phyloP scores from a whole-genome alignment of 1,140 invertebrate species.

The Drosophila pectinifera region DNA sequence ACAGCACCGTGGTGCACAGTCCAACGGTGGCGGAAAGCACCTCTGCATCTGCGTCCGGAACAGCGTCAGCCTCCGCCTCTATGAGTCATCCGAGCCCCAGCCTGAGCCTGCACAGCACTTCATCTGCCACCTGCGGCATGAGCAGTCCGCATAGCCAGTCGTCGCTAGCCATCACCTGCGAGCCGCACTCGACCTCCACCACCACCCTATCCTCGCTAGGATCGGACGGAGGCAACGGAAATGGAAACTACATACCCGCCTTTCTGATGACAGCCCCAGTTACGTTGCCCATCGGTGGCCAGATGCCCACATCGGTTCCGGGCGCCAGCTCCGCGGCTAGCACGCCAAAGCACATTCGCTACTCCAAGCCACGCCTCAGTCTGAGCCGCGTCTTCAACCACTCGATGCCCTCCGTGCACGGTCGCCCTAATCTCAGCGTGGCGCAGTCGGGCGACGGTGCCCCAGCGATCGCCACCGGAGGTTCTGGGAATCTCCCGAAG shows the following conservation, averaged over 20 bases:
- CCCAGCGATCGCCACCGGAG: constrained; percentile 34
- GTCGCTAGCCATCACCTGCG: constrained; percentile 34
- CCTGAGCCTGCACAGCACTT: constrained; percentile 39
- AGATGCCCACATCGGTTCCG: constrained; percentile 44
- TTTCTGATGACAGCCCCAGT: constrained; percentile 70
- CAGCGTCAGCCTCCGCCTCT: constrained; percentile 1
- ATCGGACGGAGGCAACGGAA: constrained; percentile 40
- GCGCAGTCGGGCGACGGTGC: constrained; percentile 43
- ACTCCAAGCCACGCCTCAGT: constrained; percentile 78
- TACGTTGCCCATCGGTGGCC: constrained; percentile 67
- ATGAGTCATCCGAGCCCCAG: constrained; percentile 60
- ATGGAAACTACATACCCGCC: constrained; percentile 64
- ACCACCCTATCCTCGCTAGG: constrained; percentile 57
- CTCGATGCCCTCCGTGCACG: constrained; percentile 87
- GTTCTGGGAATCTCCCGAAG: constrained; percentile 85
- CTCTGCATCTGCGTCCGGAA: constrained; percentile 1
- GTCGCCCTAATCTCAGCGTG: constrained; percentile 85
- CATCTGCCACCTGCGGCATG: constrained; percentile 6
- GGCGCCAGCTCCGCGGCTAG: constrained; percentile 72
- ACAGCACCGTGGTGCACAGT: constrained; percentile 80
- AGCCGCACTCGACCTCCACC: constrained; percentile 44
- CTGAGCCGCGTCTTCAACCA: constrained; percentile 80
- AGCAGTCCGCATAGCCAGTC: constrained; percentile 19
- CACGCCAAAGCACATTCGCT: constrained; percentile 79
- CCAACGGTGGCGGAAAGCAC: constrained; percentile 55